These are phyloP conservation scores for Argyrosomus japonicus DNA, from an alignment of 2,113 vertebrate species.

Conservation along the genomic window DNA sequence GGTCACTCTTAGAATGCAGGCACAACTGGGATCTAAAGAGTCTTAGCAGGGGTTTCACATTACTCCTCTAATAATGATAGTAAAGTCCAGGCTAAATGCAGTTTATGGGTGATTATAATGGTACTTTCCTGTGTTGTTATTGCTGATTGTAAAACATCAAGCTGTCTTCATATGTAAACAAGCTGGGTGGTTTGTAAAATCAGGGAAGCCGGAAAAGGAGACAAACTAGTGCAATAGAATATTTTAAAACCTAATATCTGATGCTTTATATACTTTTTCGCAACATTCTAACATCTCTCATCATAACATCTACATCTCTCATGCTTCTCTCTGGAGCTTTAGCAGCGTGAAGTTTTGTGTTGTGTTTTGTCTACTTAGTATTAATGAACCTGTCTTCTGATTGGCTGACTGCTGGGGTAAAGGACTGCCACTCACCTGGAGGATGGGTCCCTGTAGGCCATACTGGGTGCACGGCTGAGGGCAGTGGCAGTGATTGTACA, in stretches of 20 bases:
- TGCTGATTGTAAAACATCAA: constrained; percentile 36
- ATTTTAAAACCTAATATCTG: not conserved
- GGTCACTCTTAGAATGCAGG: not conserved
- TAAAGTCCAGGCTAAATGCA: constrained; percentile 5
- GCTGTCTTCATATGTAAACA: constrained; percentile 19
- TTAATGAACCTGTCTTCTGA: too few species aligned
- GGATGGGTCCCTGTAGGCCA: too few species aligned
- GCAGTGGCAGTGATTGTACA: too few species aligned
- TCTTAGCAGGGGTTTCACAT: constrained; percentile 15
- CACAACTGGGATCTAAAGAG: constrained; percentile 8
- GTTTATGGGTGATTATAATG: constrained; percentile 34
- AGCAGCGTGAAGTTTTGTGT: too few species aligned
- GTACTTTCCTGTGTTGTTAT: constrained; percentile 8
- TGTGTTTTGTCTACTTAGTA: too few species aligned
- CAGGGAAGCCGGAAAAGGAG: not conserved
- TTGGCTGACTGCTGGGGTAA: too few species aligned
- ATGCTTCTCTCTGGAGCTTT: too few species aligned
- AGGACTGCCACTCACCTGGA: too few species aligned
- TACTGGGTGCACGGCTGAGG: too few species aligned
- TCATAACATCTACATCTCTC: too few species aligned
- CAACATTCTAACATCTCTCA: not conserved
- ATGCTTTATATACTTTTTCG: not conserved
- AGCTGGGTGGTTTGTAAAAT: constrained; percentile 6
- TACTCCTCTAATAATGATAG: not conserved
- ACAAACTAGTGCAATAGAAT: not conserved